phyloP scores from a whole-genome alignment of 2,113 vertebrate species.

The Percopsis transmontana region DNA sequence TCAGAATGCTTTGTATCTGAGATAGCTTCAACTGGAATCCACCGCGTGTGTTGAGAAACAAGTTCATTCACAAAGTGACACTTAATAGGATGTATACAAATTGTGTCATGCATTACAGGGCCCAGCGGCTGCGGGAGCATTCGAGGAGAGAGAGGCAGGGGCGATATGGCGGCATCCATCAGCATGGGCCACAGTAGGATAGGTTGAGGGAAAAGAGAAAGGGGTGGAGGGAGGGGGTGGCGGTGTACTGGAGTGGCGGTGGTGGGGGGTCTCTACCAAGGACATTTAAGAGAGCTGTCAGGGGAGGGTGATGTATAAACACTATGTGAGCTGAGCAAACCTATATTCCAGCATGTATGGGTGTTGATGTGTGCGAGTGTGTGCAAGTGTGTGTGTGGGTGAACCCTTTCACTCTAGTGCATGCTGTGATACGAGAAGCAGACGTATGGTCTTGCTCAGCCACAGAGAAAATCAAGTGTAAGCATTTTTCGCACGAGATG shows the following conservation, averaged over 20 bases:
- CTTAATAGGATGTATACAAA: constrained; percentile 73
- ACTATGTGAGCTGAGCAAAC: constrained; percentile 65
- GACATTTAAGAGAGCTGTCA: constrained; percentile 81
- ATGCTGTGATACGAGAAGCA: constrained; percentile 39
- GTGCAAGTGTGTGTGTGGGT: constrained; percentile 12
- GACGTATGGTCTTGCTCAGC: constrained; percentile 41
- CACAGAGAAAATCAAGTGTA: constrained; percentile 55
- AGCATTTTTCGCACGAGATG: constrained; percentile 20
- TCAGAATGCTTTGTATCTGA: background rate
- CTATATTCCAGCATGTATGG: constrained; percentile 48
- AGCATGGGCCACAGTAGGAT: constrained; percentile 59
- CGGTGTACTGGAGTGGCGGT: constrained; percentile 21
- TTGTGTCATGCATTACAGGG: constrained; percentile 68
- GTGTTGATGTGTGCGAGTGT: constrained; percentile 22
- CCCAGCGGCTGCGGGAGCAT: constrained; percentile 64
- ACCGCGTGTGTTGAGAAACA: constrained; percentile 47
- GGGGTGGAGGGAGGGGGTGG: constrained; percentile 25
- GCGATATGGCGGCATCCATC: constrained; percentile 75
- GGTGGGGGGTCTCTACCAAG: constrained; percentile 69
- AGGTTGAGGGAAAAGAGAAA: constrained; percentile 53
- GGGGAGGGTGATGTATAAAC: constrained; percentile 73
- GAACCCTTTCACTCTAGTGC: constrained; percentile 28
- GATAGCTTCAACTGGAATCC: constrained; percentile 1
- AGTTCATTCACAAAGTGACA: constrained; percentile 67
- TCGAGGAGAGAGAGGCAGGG: constrained; percentile 50